Base-by-base conservation (phyloP, 1,140 invertebrate genomes). In the Drosophila takahashii region DNA sequence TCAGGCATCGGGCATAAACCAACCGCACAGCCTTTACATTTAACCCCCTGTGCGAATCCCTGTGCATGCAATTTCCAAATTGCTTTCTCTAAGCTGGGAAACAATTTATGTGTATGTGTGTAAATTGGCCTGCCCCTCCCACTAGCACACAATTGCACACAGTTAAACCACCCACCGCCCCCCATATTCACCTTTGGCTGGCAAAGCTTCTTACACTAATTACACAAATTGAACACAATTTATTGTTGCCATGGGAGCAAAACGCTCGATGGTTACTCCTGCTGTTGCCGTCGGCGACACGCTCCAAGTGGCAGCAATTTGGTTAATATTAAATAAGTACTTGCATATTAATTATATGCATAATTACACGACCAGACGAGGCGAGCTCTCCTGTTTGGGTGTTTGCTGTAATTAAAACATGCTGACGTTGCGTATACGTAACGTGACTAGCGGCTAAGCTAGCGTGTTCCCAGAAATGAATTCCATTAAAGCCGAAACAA, bases 311-410 rank as follows among this genome's bases (percentile, higher is more conserved):
- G 48, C 65, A 69, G 62, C 83, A 81, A 87, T 87, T 86, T 77
- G 65, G 83, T 86, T 87, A 76, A 83, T 81, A 81, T 79, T 72
- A 76, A 81, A 87, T 87, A 67, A 67, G 83, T 87, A 86, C 83
- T 81, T 83, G 76, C 79, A 87, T 87, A 86, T 86, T 85, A 87
- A 87, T 86, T 86, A 86, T 77, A 87, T 86, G 79, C 83, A 86
- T 86, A 86, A 86, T 86, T 86, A 86, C 83, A 72, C 79, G 59
- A 69, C 48, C 62, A 70, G 73, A 32, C 50, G 60, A 53, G 44
- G 44, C 50, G 15, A n/a, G 57, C 37, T 13, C 50, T 52, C 26
- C 39, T 74, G 57, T 54, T 58, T 37, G 45, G 59, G 54, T 57
- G 65, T 67, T 36, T 62, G 50, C 52, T 39, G 53, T 87, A 79